Base-by-base conservation (phyloP, 2,888 invertebrate species). In the Pheosia tremula region DNA sequence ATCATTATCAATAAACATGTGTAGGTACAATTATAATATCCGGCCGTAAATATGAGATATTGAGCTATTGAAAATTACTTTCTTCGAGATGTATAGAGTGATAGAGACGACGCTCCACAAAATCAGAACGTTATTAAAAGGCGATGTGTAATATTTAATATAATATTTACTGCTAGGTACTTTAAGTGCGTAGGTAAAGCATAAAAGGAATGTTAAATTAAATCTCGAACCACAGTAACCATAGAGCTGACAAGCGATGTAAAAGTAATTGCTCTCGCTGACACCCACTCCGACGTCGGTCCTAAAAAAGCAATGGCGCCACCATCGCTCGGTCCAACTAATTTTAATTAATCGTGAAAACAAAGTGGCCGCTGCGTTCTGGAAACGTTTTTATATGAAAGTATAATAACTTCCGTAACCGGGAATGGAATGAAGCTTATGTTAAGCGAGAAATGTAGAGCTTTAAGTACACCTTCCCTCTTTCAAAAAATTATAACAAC, bases 321-420 rank as follows among this genome's bases (percentile, higher is more conserved):
- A 71, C 79, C 80, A 74, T 77, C 76, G 79, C 63, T 66, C 73
- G 78, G 79, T 79, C 77, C 77, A 81, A 84, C 88, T 88, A 88
- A 89, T 90, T 89, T 90, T 89, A 90, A 90, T 90, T 90, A 90
- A 88, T 90, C 86, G 85, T 79, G 84, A 83, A 85, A 90, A 90
- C 88, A 88, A 88, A 87, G 86, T 87, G 80, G 80, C 79, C 67
- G 66, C 76, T 82, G 78, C 76, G 80, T 79, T 69, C 73, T 77
- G 83, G 83, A 81, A 87, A 69, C 81, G 80, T 84, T 84, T 84
- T 83, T 80, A 83, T 24, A 81, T 84, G 82, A 86, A 86, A 83
- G 81, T 84, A 86, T 82, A 83, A 85, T 83, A 78, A 80, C 79
- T 77, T 77, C 73, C 70, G 69, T 74, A 71, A 69, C 10, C 73